Conservation (phyloP, 2,113 vertebrate species). For the Shinisaurus crocodilurus region DNA sequence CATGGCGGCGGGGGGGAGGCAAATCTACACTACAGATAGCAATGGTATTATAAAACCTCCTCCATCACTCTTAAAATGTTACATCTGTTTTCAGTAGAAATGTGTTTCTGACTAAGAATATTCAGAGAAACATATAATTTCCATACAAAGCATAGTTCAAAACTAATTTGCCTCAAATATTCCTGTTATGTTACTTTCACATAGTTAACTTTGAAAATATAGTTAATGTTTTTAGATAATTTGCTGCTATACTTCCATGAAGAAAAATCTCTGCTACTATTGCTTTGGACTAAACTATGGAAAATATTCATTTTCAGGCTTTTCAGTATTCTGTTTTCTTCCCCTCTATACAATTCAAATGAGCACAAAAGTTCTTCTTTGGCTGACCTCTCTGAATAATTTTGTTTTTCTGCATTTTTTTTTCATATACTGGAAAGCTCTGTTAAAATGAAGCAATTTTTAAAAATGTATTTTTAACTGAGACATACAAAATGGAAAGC, state of each 20-base stretch:
- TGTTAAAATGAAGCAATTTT: not conserved
- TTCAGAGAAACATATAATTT: not conserved
- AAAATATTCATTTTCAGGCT: constrained; percentile 10
- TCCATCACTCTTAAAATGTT: not conserved
- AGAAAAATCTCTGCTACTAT: not conserved
- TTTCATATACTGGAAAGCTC: constrained; percentile 2
- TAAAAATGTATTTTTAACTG: not conserved
- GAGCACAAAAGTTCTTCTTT: constrained; percentile 36
- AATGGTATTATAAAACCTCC: not conserved
- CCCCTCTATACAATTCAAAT: constrained; percentile 17
- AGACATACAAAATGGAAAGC: not conserved
- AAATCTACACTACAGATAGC: not conserved
- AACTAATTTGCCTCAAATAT: not conserved
- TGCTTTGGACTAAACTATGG: not conserved
- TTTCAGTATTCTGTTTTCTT: constrained; percentile 35
- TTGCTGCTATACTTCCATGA: not conserved
- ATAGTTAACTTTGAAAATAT: not conserved
- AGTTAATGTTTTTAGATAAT: not conserved
- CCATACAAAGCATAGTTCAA: not conserved
- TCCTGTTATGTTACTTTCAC: not conserved
- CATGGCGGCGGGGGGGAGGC: not conserved
- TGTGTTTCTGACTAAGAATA: not conserved
- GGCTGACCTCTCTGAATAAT: constrained; percentile 7
- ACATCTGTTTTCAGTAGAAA: not conserved
- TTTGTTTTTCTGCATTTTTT: constrained; percentile 16